Percentiles rank a stretch among this genome's conserved stretches.
phyloP scores from a whole-genome alignment of 2,888 invertebrate genomes.

The Camponotus fellah region DNA sequence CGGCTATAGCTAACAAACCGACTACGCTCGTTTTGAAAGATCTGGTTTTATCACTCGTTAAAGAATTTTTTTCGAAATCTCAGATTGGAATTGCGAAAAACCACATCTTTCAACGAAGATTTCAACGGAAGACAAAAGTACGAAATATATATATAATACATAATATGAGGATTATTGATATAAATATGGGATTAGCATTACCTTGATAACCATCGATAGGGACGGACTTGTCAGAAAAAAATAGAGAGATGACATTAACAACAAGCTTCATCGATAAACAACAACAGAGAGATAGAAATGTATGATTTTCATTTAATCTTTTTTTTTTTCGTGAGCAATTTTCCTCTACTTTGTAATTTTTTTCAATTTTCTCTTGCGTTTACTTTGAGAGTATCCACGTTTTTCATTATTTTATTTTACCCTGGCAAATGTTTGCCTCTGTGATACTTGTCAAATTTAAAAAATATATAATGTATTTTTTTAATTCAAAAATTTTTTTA shows the following conservation, averaged over 20 bases:
- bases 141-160: conserved; percentile 65
- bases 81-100: conserved; percentile 61
- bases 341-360: conserved; percentile 1
- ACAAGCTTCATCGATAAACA: conserved; percentile 85
- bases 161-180: conserved; percentile 86
- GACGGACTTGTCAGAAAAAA: conserved; percentile 87
- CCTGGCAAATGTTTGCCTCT: conserved; percentile 78
- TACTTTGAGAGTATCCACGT: conserved; percentile 56
- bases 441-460: conserved; percentile 23
- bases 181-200: conserved; percentile 86
- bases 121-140: conserved; percentile 79
- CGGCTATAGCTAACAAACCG: conserved; percentile 77
- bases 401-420: conserved; percentile 3
- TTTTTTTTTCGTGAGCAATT: conserved; percentile 25
- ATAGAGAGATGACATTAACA: conserved; percentile 86
- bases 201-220: conserved; percentile 87
- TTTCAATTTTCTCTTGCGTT: conserved; percentile 20
- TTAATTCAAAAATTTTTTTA: too few species aligned
- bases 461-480: neutral
- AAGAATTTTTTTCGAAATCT: conserved; percentile 11
- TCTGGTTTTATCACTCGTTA: conserved; percentile 70
- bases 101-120: conserved; percentile 80
- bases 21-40: conserved; percentile 81
- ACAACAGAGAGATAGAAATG: conserved; percentile 83
- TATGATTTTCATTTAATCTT: conserved; percentile 73